These are phyloP conservation scores for Poeciliopsis turneri DNA, from an alignment of 2,797 vertebrate species.

Conservation along the genomic window DNA sequence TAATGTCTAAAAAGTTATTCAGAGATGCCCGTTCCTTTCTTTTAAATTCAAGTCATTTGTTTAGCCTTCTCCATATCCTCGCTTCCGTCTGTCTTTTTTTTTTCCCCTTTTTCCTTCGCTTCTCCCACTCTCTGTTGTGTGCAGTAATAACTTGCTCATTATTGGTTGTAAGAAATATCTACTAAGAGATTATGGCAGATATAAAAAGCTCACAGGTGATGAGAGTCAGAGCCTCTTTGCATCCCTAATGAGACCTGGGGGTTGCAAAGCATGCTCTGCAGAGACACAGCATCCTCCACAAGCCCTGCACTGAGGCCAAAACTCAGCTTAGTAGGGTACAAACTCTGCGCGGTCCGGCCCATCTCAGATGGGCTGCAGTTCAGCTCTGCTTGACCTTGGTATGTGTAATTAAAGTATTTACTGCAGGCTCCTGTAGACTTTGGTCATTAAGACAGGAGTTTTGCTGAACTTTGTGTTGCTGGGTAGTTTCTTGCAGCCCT, in stretches of 20 bases:
- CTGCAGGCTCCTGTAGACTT: constrained; percentile 62
- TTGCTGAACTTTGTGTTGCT: constrained; percentile 43
- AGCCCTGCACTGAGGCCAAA: constrained; percentile 46
- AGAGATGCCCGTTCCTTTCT: constrained; percentile 8
- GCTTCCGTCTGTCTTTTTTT: constrained; percentile 6
- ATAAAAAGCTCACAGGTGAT: constrained; percentile 81
- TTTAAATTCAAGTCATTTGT: constrained; percentile 28
- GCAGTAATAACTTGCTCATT: constrained; percentile 81
- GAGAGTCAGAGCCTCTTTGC: constrained; percentile 72
- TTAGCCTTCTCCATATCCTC: constrained; percentile 21
- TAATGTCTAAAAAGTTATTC: not conserved
- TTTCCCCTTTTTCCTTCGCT: constrained; percentile 14
- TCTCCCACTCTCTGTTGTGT: constrained; percentile 64
- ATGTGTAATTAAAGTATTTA: constrained; percentile 78
- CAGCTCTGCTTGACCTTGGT: constrained; percentile 60
- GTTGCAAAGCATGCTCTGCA: constrained; percentile 60
- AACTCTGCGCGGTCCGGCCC: constrained; percentile 23
- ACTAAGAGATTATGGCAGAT: constrained; percentile 80
- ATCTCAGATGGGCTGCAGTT: constrained; percentile 37
- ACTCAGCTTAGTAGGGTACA: constrained; percentile 54
- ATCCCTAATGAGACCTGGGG: constrained; percentile 78
- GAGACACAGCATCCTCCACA: constrained; percentile 59
- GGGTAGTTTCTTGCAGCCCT: constrained; percentile 28
- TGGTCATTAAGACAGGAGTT: constrained; percentile 65
- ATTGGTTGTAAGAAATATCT: constrained; percentile 80